Evolutionary conservation across 2,888 invertebrate genomes (phyloP), one percentile per base, ranked within the genome.

Genomic region (Platycheirus albimanus): DNA sequence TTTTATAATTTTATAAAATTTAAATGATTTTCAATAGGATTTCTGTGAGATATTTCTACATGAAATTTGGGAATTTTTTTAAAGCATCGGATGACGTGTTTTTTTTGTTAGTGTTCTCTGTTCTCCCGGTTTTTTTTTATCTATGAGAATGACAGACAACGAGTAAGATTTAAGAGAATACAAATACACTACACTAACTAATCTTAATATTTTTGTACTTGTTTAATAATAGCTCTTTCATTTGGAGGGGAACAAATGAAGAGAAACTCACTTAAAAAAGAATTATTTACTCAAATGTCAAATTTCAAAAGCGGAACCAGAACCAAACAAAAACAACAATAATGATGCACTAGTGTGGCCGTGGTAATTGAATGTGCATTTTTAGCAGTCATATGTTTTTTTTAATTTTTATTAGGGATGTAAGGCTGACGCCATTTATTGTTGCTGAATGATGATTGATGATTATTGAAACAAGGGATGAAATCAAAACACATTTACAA

Each of bases 41-140:
- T 33, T 15, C 19, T 17, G 2, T 1, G 7, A 4, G n/a, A 13
- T 36, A 49, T 69, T 69, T 75, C 63, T 5, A 15, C 0, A 8
- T 56, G 63, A 80, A 80, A 56, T 75, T 63, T 33, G 11, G 1
- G 10, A 24, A 63, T 15, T 30, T 74, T n/a, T 56, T 10, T 1
- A 41, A 17, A 49, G 17, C 17, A 36, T 30, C 2, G 10, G 15
- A 24, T 74, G 49, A 58, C 52, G 52, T 75, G 19, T 36, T 45
- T 54, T 30, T 30, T n/a, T 41, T 63, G 15, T 63, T 30, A 43
- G 33, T 24, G 24, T 24, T 8, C 17, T 3, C 20, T 15, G 11
- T 74, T 38, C 28, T 49, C n/a, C n/a, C 3, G 7, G 8, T 20
- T 54, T 15, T 15, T n/a, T 17, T 38, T 36, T 41, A 41, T 41